Evolutionary conservation across 2,113 vertebrate genomes (phyloP), one percentile per base, ranked within the genome.

Genomic region (Cavia porcellus): DNA sequence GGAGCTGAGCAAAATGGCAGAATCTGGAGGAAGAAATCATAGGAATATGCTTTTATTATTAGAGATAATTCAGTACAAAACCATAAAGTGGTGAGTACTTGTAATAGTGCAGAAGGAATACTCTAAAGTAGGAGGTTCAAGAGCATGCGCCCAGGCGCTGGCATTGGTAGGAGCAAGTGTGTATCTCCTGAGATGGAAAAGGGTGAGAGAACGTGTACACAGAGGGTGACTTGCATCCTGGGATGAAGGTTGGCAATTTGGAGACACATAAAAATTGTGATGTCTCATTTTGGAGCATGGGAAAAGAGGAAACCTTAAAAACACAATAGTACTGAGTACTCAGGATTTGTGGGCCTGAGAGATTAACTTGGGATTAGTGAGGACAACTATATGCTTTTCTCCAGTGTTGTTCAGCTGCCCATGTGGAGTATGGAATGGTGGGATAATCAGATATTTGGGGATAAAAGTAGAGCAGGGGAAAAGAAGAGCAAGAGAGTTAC

Each of bases 371-470:
- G 28, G 30, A 35, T 86, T 10, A 19, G 28, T 75, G 2, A 84
- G 79, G 12, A 94, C 11, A 74, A 87, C 6, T 22, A 30, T 6
- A 35, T 70, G 61, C 22, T 94, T 93, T 91, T 95, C 50, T 86
- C 59, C 72, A 45, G 57, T 52, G 35, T 7, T 72, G 1, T 85
- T 90, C 59, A 83, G 61, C 3, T 66, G 20, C 19, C 88, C 32
- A 19, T 15, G 2, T 93, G 52, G 47, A 75, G 55, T 30, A 72
- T 64, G 35, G 89, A 45, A 15, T 4, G 45, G 13, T 59, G 30
- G n/a, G 14, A 64, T 35, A 94, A 66, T 47, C 13, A 68, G 35
- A 70, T 15, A 25, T 47, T 45, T 80, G 30, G 17, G 19, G 38
- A 50, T 25, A 77, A 45, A 75, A 94, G 14, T 30, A 70, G 57